Evolutionary conservation across 64 coral and sea anemone genomes (phyloP), one percentile per base, ranked within the genome.

Genomic region (Montipora sp.): DNA sequence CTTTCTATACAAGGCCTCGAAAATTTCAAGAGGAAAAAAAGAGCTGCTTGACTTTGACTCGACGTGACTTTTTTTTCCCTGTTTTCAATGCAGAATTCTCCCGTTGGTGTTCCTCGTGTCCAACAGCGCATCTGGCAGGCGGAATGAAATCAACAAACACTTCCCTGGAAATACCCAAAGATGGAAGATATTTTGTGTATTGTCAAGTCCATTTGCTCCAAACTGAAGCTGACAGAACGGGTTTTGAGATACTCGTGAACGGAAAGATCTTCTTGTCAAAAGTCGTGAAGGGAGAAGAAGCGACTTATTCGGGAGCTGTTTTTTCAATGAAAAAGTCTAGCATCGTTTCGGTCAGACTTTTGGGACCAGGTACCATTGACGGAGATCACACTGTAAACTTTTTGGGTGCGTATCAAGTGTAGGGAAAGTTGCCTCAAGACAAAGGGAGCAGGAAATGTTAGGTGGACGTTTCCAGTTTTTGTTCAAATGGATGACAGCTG

Each of bases 261-360:
- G 82, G 82, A 50, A 70, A 15, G 21, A 84, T 84, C 44, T 70
- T 48, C 45, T 45, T 84, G 15, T 84, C 82, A 11, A 84, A 84
- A 84, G 19, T 84, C 47, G 82, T 84, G 1, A 84, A 84, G 18
- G 82, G 82, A 16, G 82, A 84, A 84, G 82, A 84, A 84, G 82
- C 82, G 16, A 84, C 82, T 3, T 84, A 84, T 36, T 84, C 82
- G 0, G 82, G 82, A 5, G 82, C 82, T 1, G 82, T 84, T 4
- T 84, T 84, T 72, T 45, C 65, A 20, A 84, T 84, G 82, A 84
- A 84, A 46, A 84, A 84, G 65, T 47, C 45, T 7, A 84, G 61
- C 18, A 18, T 84, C 10, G 18, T 84, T 5, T 49, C 82, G 1
- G 82, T 84, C 5, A 70, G 82, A 71, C 82, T 84, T 19, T 45